These are phyloP conservation scores for Glossophaga mutica DNA, from an alignment of 2,797 vertebrate species.

Conservation along the genomic window DNA sequence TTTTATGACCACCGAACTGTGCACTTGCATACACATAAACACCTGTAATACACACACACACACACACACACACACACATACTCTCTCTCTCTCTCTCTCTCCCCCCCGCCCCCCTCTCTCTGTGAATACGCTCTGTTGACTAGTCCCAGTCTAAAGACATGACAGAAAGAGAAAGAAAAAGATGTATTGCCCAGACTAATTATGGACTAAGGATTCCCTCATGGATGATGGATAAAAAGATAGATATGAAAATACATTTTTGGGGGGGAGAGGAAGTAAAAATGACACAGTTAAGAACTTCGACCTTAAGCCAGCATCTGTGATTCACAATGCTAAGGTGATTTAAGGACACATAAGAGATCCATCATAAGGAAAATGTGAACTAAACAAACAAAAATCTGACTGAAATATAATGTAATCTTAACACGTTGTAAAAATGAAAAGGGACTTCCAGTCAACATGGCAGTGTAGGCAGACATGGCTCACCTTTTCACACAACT, in stretches of 20 bases:
- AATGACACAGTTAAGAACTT: slow-evolving; percentile 5
- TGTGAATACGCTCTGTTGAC: not conserved
- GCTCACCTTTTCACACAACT: no score
- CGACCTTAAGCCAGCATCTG: not conserved
- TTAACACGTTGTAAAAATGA: slow-evolving; percentile 17
- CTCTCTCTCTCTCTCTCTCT: no score
- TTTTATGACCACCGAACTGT: not conserved
- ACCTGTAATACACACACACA: not conserved
- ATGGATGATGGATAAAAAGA: not conserved
- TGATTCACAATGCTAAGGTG: slow-evolving; percentile 15
- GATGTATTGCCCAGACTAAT: not conserved
- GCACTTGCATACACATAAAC: not conserved
- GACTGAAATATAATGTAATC: slow-evolving; percentile 22
- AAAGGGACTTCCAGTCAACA: not conserved
- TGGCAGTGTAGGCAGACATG: no score
- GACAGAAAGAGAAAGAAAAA: slow-evolving; percentile 27
- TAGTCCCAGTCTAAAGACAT: not conserved
- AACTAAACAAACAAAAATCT: not conserved
- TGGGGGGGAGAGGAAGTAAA: not conserved
- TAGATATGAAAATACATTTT: not conserved
- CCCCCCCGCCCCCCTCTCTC: no score
- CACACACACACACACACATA: not conserved
- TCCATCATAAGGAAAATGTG: not conserved
- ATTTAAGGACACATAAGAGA: not conserved
- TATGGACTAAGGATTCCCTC: not conserved